phyloP scores from a whole-genome alignment of 1,140 invertebrate genomes.

The Bombus sibiricus region DNA sequence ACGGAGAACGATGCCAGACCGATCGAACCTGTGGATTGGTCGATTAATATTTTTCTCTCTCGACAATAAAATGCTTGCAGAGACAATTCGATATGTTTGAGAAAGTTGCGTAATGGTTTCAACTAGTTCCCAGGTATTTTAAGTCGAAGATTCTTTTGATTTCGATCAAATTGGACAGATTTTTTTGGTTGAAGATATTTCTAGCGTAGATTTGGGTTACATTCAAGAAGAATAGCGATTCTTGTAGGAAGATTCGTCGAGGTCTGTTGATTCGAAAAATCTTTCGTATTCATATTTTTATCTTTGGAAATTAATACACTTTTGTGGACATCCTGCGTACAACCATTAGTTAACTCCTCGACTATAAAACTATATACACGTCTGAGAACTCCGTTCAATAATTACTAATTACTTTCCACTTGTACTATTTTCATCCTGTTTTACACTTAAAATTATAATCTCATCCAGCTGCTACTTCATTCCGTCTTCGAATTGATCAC shows the following conservation, averaged over 20 bases:
- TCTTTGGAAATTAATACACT: not conserved
- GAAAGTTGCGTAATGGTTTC: not conserved
- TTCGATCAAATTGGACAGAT: not conserved
- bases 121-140: not conserved
- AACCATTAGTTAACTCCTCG: not conserved
- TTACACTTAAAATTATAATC: not conserved
- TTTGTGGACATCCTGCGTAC: not conserved
- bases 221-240: not conserved
- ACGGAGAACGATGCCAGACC: not conserved
- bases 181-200: not conserved
- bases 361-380: not conserved
- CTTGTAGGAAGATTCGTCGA: too few species aligned
- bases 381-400: not conserved
- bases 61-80: not conserved
- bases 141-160: not conserved
- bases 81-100: not conserved
- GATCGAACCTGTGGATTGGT: not conserved
- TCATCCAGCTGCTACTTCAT: not conserved
- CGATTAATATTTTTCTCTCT: not conserved
- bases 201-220: not conserved
- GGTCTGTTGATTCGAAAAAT: not conserved
- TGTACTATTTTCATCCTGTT: not conserved
- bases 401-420: not conserved
- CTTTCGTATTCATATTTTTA: not conserved
- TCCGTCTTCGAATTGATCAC: not conserved